A percentile compares a stretch with the other conserved stretches of the same genome.
phyloP scores from a whole-genome alignment of 2,797 vertebrate species.

The Staurois parvus region DNA sequence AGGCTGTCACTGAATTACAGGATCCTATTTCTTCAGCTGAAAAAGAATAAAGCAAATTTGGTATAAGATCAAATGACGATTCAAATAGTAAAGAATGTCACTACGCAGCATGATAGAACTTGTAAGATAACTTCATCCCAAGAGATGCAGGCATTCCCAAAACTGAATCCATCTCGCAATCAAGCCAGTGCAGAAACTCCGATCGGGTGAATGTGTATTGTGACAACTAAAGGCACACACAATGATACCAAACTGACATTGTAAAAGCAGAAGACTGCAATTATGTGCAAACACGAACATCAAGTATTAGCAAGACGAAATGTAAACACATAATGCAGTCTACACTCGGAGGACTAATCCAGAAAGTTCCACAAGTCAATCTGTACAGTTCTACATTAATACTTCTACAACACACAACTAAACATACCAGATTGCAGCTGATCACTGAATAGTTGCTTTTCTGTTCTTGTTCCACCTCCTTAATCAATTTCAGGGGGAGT shows the following conservation, averaged over 20 bases:
- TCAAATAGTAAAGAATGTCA: too few species aligned
- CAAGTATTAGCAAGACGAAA: background rate
- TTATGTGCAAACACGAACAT: too few species aligned
- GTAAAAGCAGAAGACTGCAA: background rate
- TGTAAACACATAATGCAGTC: background rate
- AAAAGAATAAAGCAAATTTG: too few species aligned
- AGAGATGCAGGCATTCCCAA: too few species aligned
- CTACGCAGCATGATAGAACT: too few species aligned
- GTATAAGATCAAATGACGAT: too few species aligned
- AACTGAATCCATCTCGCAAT: too few species aligned
- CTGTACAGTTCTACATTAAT: background rate
- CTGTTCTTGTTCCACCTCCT: conserved; percentile 28
- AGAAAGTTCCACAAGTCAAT: conserved; percentile 1
- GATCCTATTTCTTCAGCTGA: too few species aligned
- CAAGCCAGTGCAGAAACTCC: background rate
- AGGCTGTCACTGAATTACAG: too few species aligned
- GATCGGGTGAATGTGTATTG: too few species aligned
- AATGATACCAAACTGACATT: background rate
- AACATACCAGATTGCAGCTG: conserved; percentile 45
- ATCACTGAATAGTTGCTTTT: conserved; percentile 31
- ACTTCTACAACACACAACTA: background rate
- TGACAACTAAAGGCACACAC: too few species aligned
- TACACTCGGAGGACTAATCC: background rate
- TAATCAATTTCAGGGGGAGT: conserved; percentile 36
- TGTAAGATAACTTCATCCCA: too few species aligned